Percentiles rank a stretch among this genome's conserved stretches.
Conservation (phyloP, 2,888 invertebrate species). For the Meloe dianella region DNA sequence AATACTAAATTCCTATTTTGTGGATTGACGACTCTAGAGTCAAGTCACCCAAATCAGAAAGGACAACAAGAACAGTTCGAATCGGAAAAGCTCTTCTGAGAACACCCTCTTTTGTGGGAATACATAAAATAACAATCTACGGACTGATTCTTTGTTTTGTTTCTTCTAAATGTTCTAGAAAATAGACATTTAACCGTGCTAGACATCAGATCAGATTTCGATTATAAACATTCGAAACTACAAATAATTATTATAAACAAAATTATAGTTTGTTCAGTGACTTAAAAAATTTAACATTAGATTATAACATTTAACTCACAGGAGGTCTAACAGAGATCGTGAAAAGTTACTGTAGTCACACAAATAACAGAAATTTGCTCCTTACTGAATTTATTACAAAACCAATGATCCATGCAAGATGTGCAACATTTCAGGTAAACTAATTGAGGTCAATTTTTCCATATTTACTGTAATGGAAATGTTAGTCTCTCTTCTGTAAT, state of each 20-base stretch:
- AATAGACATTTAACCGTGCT: background rate
- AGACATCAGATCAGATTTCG: background rate
- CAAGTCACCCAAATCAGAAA: no score
- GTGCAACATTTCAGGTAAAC: background rate
- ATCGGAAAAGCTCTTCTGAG: no score
- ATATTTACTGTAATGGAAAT: no score
- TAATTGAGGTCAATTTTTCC: no score
- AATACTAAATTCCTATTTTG: no score
- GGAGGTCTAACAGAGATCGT: background rate
- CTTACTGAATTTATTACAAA: background rate
- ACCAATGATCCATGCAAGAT: background rate
- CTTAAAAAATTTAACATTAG: background rate
- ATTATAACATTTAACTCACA: slow-evolving; percentile 1
- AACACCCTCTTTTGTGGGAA: no score
- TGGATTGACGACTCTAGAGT: no score
- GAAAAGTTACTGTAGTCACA: background rate
- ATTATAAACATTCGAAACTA: background rate
- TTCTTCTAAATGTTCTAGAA: background rate
- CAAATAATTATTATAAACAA: background rate
- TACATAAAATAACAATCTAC: no score
- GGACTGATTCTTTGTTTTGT: no score
- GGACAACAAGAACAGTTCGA: no score
- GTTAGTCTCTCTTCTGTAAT: background rate
- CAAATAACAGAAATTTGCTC: background rate
- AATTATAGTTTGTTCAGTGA: background rate